Evolutionary conservation across 2,113 vertebrate species (phyloP).

Genomic region (Mola mola): DNA sequence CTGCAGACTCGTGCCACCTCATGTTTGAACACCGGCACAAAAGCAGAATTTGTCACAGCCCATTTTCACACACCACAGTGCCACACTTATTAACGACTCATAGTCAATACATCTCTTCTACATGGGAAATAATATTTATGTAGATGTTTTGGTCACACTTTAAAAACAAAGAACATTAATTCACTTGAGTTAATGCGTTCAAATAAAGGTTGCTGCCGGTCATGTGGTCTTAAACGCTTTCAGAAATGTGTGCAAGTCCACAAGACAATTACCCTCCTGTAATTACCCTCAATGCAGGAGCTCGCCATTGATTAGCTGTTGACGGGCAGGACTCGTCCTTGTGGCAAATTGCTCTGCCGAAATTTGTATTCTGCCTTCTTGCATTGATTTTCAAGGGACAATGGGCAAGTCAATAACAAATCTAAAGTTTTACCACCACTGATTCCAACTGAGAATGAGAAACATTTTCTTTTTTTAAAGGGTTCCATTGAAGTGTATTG

Average conservation of each 20-base stretch:
- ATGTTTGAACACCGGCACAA: too few species aligned
- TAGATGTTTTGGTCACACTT: too few species aligned
- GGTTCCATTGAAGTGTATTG: not conserved
- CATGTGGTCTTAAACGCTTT: too few species aligned
- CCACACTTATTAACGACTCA: too few species aligned
- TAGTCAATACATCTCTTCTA: too few species aligned
- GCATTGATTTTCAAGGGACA: constrained; percentile 47
- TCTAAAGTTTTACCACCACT: constrained; percentile 24
- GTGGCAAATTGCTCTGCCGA: constrained; percentile 62
- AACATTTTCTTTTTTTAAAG: constrained; percentile 6
- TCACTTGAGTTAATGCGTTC: too few species aligned
- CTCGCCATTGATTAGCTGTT: constrained; percentile 56
- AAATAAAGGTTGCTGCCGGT: too few species aligned
- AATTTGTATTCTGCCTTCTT: constrained; percentile 21
- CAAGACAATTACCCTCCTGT: constrained; percentile 41
- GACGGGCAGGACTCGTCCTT: constrained; percentile 48
- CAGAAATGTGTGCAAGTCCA: not conserved
- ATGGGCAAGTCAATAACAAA: constrained; percentile 42
- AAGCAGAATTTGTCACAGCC: too few species aligned
- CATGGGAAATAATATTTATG: too few species aligned
- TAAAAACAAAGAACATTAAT: too few species aligned
- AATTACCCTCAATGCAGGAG: constrained; percentile 48
- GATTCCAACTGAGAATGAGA: constrained; percentile 15
- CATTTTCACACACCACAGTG: too few species aligned
- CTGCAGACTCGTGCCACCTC: too few species aligned